phyloP scores from a whole-genome alignment of 1,140 invertebrate genomes.

The Amphibalanus amphitrite region DNA sequence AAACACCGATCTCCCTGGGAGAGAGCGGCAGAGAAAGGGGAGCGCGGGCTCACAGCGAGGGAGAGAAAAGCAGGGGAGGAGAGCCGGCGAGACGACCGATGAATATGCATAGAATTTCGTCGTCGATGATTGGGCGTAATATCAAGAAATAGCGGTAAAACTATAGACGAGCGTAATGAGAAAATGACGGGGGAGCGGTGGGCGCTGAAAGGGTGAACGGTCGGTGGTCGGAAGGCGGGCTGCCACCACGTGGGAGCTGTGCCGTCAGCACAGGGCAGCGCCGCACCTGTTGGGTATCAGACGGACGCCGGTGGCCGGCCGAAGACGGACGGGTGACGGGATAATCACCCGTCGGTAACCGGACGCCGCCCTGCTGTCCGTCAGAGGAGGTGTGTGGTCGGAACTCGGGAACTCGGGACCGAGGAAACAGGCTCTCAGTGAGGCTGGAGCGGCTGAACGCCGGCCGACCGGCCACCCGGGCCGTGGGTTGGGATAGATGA shows the following conservation, averaged over 20 bases:
- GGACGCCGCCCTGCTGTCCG: background rate
- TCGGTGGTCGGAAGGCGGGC: no score
- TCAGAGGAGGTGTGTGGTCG: background rate
- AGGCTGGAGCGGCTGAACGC: no score
- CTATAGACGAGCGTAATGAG: background rate
- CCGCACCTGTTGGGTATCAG: background rate
- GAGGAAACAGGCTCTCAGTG: no score
- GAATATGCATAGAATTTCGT: background rate
- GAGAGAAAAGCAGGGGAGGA: no score
- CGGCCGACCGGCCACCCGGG: no score
- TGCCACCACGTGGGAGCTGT: background rate
- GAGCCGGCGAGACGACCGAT: background rate
- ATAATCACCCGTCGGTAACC: background rate
- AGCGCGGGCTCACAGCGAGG: no score
- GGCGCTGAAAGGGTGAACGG: constrained; percentile 1
- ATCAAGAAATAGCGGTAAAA: constrained; percentile 2
- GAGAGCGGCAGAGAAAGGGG: no score
- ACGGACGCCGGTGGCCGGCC: no score
- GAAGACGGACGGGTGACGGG: background rate
- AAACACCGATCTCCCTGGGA: background rate
- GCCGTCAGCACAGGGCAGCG: no score
- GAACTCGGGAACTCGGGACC: no score
- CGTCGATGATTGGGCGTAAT: background rate
- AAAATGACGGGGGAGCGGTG: background rate
- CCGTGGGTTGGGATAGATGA: no score